Percentiles rank a stretch among this genome's conserved stretches.
Conservation (phyloP, 2,888 invertebrate genomes). For the Phyto melanocephala region DNA sequence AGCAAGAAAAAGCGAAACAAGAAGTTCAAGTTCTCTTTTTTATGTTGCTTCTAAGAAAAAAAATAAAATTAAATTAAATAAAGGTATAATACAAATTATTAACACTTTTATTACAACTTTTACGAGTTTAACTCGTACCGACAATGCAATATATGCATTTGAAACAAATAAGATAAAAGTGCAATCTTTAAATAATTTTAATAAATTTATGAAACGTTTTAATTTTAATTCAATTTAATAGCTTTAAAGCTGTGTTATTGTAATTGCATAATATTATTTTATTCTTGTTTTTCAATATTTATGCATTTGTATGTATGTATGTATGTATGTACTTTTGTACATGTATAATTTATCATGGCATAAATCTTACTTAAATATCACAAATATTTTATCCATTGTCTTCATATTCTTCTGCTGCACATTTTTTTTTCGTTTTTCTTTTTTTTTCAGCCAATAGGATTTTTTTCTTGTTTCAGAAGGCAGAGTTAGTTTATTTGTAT, state of each 20-base stretch:
- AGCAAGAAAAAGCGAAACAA: background rate
- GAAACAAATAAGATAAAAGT: too few species aligned
- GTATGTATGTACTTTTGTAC: too few species aligned
- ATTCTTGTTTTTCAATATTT: background rate
- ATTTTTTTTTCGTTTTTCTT: background rate
- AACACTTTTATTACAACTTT: background rate
- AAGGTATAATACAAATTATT: too few species aligned
- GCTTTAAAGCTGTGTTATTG: background rate
- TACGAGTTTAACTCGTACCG: too few species aligned
- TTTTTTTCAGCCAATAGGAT: background rate
- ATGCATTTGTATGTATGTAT: background rate
- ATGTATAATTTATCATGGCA: conserved; percentile 16
- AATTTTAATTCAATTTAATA: background rate
- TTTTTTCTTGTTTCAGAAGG: background rate
- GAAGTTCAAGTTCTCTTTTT: conserved; percentile 20
- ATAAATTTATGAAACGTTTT: background rate
- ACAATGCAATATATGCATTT: too few species aligned
- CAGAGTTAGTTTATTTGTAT: background rate
- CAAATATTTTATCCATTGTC: conserved; percentile 28
- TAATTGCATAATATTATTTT: too few species aligned
- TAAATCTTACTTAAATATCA: conserved; percentile 45
- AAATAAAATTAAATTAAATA: too few species aligned
- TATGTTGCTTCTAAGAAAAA: too few species aligned
- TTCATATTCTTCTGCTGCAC: background rate
- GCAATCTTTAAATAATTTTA: too few species aligned